Evolutionary conservation across 1,140 invertebrate genomes (phyloP), one percentile per base, ranked within the genome.

Genomic region (Galendromus occidentalis): DNA sequence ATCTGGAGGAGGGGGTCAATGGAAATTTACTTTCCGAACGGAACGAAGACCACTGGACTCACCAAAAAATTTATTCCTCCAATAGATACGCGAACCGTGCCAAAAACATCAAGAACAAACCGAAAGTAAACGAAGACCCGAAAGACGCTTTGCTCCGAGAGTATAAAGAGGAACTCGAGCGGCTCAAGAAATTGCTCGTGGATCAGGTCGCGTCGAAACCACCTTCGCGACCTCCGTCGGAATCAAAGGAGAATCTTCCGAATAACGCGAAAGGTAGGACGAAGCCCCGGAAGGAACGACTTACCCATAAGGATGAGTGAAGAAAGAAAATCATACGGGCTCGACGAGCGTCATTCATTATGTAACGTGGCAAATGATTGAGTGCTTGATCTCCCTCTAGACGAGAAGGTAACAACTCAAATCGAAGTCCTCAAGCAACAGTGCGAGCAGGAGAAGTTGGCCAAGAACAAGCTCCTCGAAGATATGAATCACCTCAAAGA

Each of bases 101-200:
- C 5, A 91, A 94, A 75, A 92, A 91, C 72, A 95, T 95, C 66
- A 83, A 87, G 71, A 95, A 95, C 74, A 88, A 90, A 71, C 91
- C 91, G 0, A 84, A 82, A 71, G 85, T 95, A 9, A 95, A 95
- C 75, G 90, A 95, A 76, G 86, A 95, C 75, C 91, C 91, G 0
- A 95, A 95, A 75, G 91, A 95, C 72, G 85, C 88, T 4, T 79
- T 92, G 69, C 76, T 94, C 0, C 75, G 87, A 28, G 83, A 93
- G 72, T 94, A 92, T 73, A 88, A 93, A 72, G 80, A 88, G 69
- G 89, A 91, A 75, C 85, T 91, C 30, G 80, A 87, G 63, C 79
- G 84, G 65, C 76, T 94, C 1, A 81, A 82, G 66, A 80, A 81
- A 68, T 75, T 91, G 65, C 76, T 92, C 0, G 79, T 83, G 65